phyloP scores from a whole-genome alignment of 2,797 vertebrate species.

The Epinephelus coioides region DNA sequence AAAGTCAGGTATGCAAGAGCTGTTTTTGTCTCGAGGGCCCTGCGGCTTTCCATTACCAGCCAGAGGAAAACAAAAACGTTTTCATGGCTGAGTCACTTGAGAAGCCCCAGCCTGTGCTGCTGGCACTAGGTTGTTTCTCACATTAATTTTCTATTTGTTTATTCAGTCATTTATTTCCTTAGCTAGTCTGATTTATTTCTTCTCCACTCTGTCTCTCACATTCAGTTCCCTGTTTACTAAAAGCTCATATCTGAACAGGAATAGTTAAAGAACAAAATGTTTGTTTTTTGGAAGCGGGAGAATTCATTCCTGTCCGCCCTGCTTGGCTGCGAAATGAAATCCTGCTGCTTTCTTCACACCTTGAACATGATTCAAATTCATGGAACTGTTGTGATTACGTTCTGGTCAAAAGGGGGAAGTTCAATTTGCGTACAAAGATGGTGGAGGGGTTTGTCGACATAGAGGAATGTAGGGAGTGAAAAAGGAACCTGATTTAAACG shows the following conservation, averaged over 20 bases:
- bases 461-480: background rate
- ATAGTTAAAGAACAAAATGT: conserved; percentile 3
- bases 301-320: conserved; percentile 2
- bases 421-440: conserved; percentile 26
- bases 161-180: conserved; percentile 33
- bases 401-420: conserved; percentile 36
- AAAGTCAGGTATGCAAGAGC: conserved; percentile 68
- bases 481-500: background rate
- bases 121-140: conserved; percentile 44
- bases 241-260: conserved; percentile 15
- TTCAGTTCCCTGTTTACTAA: background rate
- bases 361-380: conserved; percentile 49
- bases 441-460: background rate
- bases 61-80: conserved; percentile 68
- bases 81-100: conserved; percentile 66
- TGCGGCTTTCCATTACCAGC: conserved; percentile 62
- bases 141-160: conserved; percentile 45
- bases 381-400: conserved; percentile 34
- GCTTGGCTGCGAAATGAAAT: conserved; percentile 30
- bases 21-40: conserved; percentile 55
- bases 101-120: conserved; percentile 27
- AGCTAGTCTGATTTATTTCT: background rate
- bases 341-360: conserved; percentile 20
- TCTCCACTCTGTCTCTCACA: background rate
- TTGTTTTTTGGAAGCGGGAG: conserved; percentile 8